Conservation (phyloP, 64 coral and sea anemone species). For the Montipora efflorescens region DNA sequence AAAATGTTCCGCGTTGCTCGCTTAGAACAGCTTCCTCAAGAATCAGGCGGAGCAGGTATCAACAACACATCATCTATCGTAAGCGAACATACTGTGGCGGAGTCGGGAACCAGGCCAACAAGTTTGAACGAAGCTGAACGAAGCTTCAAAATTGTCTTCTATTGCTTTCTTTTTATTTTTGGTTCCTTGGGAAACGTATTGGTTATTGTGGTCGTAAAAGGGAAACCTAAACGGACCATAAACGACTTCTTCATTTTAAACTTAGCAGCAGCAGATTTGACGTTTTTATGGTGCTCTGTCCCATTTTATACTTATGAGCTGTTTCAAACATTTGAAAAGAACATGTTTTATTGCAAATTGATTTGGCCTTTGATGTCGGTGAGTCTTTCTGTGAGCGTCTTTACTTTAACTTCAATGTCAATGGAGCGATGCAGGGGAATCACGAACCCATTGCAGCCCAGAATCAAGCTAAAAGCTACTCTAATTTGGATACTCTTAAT, state of each 20-base stretch:
- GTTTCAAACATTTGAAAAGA: conserved; percentile 37
- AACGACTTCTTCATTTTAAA: conserved; percentile 74
- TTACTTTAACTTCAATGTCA: conserved; percentile 60
- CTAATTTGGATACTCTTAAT: conserved; percentile 31
- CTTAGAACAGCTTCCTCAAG: not conserved
- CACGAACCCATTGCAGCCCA: conserved; percentile 49
- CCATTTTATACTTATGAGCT: conserved; percentile 71
- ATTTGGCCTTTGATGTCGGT: conserved; percentile 77
- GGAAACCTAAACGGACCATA: conserved; percentile 44
- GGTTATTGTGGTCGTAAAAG: conserved; percentile 40
- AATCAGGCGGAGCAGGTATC: not conserved
- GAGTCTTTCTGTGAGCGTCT: conserved; percentile 56
- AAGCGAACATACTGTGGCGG: not conserved
- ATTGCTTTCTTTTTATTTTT: conserved; percentile 40
- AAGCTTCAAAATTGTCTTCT: conserved; percentile 59
- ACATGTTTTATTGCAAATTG: conserved; percentile 60
- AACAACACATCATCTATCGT: not conserved
- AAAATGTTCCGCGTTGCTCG: not conserved
- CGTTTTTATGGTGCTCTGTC: conserved; percentile 57
- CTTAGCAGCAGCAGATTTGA: conserved; percentile 29
- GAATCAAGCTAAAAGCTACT: conserved; percentile 50
- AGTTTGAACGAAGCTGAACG: conserved; percentile 21
- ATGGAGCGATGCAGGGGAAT: conserved; percentile 65
- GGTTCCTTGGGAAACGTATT: conserved; percentile 52
- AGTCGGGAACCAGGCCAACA: not conserved